Base-by-base conservation (phyloP, 2,888 invertebrate genomes). In the Heliothis peltigera region DNA sequence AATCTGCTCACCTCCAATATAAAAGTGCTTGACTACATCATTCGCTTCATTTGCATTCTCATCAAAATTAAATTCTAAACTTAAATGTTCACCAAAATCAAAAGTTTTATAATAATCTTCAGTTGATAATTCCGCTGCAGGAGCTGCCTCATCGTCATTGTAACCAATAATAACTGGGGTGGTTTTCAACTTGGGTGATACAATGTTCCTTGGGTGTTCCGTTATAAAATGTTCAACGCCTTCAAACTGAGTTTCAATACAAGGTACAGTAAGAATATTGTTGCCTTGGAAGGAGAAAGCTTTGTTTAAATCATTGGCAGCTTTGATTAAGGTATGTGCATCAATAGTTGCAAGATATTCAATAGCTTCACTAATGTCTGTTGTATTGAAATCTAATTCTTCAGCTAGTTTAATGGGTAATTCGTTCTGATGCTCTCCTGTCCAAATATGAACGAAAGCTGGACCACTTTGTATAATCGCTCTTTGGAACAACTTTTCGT, bases 401-500 rank as follows among this genome's bases (percentile, higher is more conserved):
- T 17, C 21, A 5, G 75, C 73, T 2, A 77, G 17, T 58, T 2
- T 47, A 0, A 76, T 35, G 7, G 70, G 67, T 19, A 42, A 15
- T 0, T 54, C 44, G 6, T 57, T 55, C 19, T 73, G 64, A 18
- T 52, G 21, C 12, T 21, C 47, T 15, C 43, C 48, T 21, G 55
- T 46, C 56, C 62, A 39, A 55, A 66, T 61, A 0, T 47, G 53
- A 0, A 19, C 53, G 8, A 54, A 10, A 6, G 64, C 64, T 17
- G 75, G 17, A 0, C 76, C 76, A 7, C 76, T 75, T 12, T 77
- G 70, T 10, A 77, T 73, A 0, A 77, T 73, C 8, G 60, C 75
- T 64, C 43, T 51, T 2, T 70, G 7, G n/a, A 70, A 77, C 18
- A 76, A 48, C n/a, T 61, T 75, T 52, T 77, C 77, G 7, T 64